Percentiles rank a stretch among this genome's conserved stretches.
Conservation (phyloP, 2,888 invertebrate species). For the Drosophila tanythrix region DNA sequence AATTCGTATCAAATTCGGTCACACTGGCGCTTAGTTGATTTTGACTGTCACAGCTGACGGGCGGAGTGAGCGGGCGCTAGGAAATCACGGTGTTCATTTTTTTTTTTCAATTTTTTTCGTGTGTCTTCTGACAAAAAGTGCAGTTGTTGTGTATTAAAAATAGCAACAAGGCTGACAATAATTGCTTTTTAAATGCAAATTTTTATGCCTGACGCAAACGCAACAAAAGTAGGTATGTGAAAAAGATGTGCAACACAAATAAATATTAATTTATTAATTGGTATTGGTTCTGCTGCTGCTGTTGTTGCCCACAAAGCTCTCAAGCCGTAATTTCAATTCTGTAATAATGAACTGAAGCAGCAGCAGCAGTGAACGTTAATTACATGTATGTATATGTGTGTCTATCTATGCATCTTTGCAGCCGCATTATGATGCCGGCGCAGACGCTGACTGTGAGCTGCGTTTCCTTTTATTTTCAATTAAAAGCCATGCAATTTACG, state of each 20-base stretch:
- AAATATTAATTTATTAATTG: constrained; percentile 21
- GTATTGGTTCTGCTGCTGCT: constrained; percentile 3
- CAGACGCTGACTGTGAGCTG: constrained; percentile 8
- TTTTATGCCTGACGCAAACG: constrained; percentile 4
- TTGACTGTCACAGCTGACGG: constrained; percentile 55
- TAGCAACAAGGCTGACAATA: constrained; percentile 22
- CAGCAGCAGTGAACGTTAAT: constrained; percentile 25
- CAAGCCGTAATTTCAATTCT: constrained; percentile 11
- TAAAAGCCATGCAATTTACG: constrained; percentile 45
- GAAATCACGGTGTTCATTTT: constrained; percentile 2
- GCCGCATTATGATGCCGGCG: constrained; percentile 27
- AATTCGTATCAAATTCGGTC: constrained; percentile 21
- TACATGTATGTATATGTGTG: constrained; percentile 15
- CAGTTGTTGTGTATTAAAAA: constrained; percentile 54
- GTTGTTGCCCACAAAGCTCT: constrained; percentile 7
- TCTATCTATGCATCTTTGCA: constrained; percentile 5
- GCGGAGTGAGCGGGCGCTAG: constrained; percentile 34
- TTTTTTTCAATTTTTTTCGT: constrained; percentile 32
- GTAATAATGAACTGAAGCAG: constrained; percentile 25
- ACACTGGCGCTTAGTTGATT: constrained; percentile 46
- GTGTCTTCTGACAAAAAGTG: constrained; percentile 32
- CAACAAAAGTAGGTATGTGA: constrained; percentile 44
- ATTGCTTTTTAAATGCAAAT: constrained; percentile 28
- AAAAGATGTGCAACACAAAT: constrained; percentile 6
- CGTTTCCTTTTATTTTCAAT: constrained; percentile 41